Conservation (phyloP, 2,888 invertebrate species). For the Leptinotarsa haldemani region DNA sequence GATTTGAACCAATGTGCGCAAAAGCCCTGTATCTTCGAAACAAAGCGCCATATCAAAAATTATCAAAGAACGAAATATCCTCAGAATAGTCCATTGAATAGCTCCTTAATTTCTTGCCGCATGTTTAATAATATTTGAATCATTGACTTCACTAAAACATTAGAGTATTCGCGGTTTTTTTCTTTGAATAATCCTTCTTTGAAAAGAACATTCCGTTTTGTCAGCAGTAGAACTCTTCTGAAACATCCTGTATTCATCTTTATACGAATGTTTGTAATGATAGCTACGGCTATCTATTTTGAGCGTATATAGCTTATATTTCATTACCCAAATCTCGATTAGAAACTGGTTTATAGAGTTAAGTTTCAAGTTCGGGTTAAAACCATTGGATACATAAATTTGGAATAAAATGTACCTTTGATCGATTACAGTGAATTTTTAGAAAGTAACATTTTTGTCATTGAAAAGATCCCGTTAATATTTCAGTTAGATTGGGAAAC, state of each 20-base stretch:
- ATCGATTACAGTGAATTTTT: slow-evolving; percentile 1
- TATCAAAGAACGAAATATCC: too few species aligned
- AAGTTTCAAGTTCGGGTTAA: slow-evolving; percentile 32
- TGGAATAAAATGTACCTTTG: slow-evolving; percentile 17
- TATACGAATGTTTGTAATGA: neutral
- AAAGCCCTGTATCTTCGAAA: too few species aligned
- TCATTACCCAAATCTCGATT: slow-evolving; percentile 58
- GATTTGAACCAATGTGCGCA: too few species aligned
- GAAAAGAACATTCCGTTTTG: neutral
- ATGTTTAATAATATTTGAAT: too few species aligned
- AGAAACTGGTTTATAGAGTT: slow-evolving; percentile 54
- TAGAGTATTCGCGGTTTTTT: too few species aligned
- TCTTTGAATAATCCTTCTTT: too few species aligned
- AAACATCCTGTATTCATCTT: neutral
- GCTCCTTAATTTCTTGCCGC: too few species aligned
- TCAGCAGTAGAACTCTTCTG: neutral
- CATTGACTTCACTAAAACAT: too few species aligned
- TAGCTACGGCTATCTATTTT: slow-evolving; percentile 42
- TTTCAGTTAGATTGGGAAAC: neutral
- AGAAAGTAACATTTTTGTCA: slow-evolving; percentile 9
- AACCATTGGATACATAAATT: slow-evolving; percentile 34
- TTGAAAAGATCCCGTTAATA: neutral
- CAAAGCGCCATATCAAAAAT: too few species aligned
- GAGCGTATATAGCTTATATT: slow-evolving; percentile 38
- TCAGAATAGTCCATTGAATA: too few species aligned